Evolutionary conservation across 2,797 vertebrate species (phyloP).

Genomic region (Lacerta bilineata): DNA sequence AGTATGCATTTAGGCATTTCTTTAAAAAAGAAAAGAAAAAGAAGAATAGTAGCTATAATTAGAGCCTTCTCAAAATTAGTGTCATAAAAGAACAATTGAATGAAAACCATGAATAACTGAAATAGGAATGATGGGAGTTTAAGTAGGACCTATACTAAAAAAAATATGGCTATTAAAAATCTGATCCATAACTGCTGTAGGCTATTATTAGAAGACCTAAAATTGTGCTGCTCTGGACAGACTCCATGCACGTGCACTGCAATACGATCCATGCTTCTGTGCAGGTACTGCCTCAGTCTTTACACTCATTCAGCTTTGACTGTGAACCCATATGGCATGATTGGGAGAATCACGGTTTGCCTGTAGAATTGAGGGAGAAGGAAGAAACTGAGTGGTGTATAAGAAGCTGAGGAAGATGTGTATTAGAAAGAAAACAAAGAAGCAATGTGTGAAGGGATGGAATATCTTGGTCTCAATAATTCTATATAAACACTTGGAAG

Average conservation of each 20-base stretch:
- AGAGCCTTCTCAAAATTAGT: constrained; percentile 58
- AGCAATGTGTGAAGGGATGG: not conserved
- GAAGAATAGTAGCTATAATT: constrained; percentile 69
- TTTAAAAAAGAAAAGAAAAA: constrained; percentile 41
- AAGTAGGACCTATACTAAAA: constrained; percentile 26
- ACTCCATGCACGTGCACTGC: not conserved
- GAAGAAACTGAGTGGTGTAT: no score
- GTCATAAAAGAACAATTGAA: constrained; percentile 64
- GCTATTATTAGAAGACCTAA: not conserved
- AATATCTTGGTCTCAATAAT: not conserved
- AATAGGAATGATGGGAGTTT: constrained; percentile 35
- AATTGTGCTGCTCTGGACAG: not conserved
- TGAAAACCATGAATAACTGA: constrained; percentile 54
- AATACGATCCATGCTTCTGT: not conserved
- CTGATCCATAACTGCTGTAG: constrained; percentile 36
- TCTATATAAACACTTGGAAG: constrained; percentile 10
- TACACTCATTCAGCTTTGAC: not conserved
- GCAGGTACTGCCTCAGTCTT: not conserved
- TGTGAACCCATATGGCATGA: not conserved
- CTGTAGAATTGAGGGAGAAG: not conserved
- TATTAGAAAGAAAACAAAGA: not conserved
- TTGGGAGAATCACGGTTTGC: not conserved
- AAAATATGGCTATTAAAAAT: constrained; percentile 51
- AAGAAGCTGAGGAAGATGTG: not conserved
- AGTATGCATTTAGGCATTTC: constrained; percentile 62